Percentiles rank a stretch among this genome's conserved stretches.
phyloP scores from a whole-genome alignment of 37 sponge, comb jelly and placozoan species.

The Agelas oroides region DNA sequence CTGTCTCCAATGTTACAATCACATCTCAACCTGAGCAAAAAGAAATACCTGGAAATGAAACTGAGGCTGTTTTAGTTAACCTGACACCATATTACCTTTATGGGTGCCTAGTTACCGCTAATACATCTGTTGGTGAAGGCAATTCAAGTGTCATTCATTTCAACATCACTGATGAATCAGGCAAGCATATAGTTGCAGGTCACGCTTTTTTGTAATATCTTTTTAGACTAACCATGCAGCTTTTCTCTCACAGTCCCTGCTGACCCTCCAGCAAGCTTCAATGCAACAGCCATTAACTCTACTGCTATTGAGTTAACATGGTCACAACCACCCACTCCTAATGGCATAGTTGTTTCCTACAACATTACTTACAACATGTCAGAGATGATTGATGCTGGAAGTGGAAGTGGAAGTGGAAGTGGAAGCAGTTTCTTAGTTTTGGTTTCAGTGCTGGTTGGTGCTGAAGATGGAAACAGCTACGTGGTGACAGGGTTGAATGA shows the following conservation, averaged over 20 bases:
- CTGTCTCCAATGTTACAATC: background rate
- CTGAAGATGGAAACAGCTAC: background rate
- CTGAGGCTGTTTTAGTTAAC: background rate
- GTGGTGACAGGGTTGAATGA: background rate
- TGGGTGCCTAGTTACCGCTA: background rate
- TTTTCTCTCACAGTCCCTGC: constrained; percentile 3
- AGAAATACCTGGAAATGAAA: background rate
- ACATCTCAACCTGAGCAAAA: background rate
- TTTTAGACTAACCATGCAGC: too few relatives aligned
- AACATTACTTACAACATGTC: background rate
- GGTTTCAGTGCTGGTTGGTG: background rate
- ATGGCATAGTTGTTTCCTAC: constrained; percentile 6
- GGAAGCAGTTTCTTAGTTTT: too few relatives aligned
- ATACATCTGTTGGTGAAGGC: background rate
- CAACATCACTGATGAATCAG: background rate
- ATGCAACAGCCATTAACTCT: background rate
- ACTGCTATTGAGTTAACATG: background rate
- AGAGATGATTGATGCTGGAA: background rate
- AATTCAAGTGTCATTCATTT: background rate
- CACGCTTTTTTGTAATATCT: too few relatives aligned
- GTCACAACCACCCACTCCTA: constrained; percentile 1
- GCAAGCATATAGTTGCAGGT: background rate
- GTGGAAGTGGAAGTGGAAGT: too few relatives aligned
- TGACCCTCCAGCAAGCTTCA: constrained; percentile 13
- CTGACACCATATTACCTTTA: constrained; percentile 3